Conservation (phyloP, 2,797 vertebrate genomes). For the Tolypeutes matacus region DNA sequence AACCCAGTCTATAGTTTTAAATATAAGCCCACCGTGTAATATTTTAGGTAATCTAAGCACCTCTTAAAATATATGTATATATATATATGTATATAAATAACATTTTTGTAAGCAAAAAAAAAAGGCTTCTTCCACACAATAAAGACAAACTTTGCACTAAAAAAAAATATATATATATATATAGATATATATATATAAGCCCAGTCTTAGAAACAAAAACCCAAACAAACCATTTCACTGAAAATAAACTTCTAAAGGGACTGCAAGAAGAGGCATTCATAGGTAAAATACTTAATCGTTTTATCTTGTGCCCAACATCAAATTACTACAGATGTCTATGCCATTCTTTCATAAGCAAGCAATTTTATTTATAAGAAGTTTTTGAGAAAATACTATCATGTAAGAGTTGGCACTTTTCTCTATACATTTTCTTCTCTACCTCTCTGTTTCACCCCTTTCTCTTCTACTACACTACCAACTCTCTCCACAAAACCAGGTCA, state of each 20-base stretch:
- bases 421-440: not conserved
- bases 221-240: not conserved
- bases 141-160: no score
- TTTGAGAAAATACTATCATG: not conserved
- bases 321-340: not conserved
- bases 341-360: not conserved
- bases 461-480: not conserved
- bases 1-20: slow-evolving; percentile 19
- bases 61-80: no score
- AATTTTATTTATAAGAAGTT: slow-evolving; percentile 1
- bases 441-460: not conserved
- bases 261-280: not conserved
- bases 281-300: slow-evolving; percentile 38
- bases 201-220: slow-evolving; percentile 22
- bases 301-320: not conserved
- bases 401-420: not conserved
- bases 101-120: no score
- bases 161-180: no score
- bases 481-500: not conserved
- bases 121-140: no score
- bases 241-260: slow-evolving; percentile 46
- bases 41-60: no score
- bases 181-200: no score
- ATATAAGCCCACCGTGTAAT: not conserved
- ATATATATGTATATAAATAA: no score